Percentiles rank a stretch among this genome's conserved stretches.
Conservation (phyloP, 2,888 invertebrate genomes). For the Ectemnius cavifrons region DNA sequence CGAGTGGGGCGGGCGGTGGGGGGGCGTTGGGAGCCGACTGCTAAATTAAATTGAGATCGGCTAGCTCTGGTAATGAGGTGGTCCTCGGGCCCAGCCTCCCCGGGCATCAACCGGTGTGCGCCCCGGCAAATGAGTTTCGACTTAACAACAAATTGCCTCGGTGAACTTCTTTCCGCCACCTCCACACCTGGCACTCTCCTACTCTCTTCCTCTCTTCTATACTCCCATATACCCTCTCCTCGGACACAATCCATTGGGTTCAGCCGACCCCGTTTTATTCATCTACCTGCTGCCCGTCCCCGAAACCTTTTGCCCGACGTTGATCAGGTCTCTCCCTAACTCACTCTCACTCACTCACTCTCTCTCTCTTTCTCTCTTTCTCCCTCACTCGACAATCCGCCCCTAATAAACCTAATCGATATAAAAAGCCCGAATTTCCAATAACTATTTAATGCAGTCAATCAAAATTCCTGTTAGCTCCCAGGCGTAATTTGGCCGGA, state of each 20-base stretch:
- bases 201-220: slow-evolving; percentile 20
- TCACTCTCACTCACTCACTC: slow-evolving; percentile 18
- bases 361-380: background rate
- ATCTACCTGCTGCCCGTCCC: slow-evolving; percentile 10
- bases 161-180: slow-evolving; percentile 54
- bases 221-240: background rate
- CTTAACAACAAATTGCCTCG: slow-evolving; percentile 69
- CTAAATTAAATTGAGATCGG: slow-evolving; percentile 70
- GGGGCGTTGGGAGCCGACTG: slow-evolving; percentile 37
- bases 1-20: background rate
- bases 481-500: slow-evolving; percentile 74
- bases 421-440: slow-evolving; percentile 73
- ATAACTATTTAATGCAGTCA: slow-evolving; percentile 78
- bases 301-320: slow-evolving; percentile 11
- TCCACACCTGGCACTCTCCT: background rate
- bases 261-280: too few relatives aligned
- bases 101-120: slow-evolving; percentile 41
- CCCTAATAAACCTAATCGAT: slow-evolving; percentile 71
- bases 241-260: too few relatives aligned
- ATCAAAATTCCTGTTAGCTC: slow-evolving; percentile 77
- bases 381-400: slow-evolving; percentile 40
- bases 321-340: too few relatives aligned
- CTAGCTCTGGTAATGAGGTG: slow-evolving; percentile 67
- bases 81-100: slow-evolving; percentile 49
- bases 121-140: slow-evolving; percentile 69